Percentiles rank a stretch among this genome's conserved stretches.
phyloP scores from a whole-genome alignment of 2,113 vertebrate genomes.

The Dromas ardeola region DNA sequence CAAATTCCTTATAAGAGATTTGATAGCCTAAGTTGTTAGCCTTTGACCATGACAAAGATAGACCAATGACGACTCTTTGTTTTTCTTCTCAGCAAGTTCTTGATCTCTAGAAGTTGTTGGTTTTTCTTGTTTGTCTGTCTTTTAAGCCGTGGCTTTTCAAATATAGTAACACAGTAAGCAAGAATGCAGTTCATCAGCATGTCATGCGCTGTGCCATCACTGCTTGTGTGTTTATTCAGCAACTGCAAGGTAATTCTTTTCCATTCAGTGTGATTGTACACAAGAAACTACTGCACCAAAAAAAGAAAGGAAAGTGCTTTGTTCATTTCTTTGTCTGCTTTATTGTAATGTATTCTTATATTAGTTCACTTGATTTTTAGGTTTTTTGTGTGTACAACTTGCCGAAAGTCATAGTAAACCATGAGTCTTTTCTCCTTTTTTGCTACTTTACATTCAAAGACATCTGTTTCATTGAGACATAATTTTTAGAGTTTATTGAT shows the following conservation, averaged over 20 bases:
- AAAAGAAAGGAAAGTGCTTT: neutral
- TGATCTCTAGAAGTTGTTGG: neutral
- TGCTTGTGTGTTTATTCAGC: constrained; percentile 1
- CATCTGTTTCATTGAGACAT: neutral
- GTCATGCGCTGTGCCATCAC: constrained; percentile 45
- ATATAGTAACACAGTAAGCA: neutral
- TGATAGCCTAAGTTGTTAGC: neutral
- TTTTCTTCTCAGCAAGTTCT: neutral
- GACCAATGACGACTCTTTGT: neutral
- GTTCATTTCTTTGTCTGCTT: neutral
- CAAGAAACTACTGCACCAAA: neutral
- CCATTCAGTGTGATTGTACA: neutral
- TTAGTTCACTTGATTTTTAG: neutral
- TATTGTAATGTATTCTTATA: neutral
- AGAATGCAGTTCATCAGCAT: neutral
- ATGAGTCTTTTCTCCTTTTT: neutral
- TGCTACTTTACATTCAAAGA: neutral
- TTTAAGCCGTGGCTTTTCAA: neutral
- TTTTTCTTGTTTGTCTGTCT: neutral
- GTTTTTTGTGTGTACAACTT: neutral
- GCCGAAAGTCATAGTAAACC: neutral
- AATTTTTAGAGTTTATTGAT: neutral
- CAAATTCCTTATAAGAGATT: neutral
- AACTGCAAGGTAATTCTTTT: constrained; percentile 35
- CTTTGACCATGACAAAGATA: neutral